Evolutionary conservation across 2,113 vertebrate species (phyloP).

Genomic region (Sterrhoptilus dennistouni): DNA sequence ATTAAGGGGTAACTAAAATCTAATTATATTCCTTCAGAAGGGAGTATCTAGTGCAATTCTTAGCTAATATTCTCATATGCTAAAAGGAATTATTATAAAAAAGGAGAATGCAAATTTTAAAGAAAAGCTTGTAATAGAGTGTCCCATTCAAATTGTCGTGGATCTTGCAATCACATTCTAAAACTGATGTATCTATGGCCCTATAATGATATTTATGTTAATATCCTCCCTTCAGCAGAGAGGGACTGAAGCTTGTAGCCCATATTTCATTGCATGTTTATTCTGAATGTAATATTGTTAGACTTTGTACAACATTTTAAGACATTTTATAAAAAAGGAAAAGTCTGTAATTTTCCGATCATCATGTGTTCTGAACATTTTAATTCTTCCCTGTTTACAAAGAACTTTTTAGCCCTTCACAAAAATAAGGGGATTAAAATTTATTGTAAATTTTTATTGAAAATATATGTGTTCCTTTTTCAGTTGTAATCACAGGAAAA

Average conservation of each 20-base stretch:
- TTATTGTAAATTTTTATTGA: not conserved
- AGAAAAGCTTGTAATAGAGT: not conserved
- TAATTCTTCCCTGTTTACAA: not conserved
- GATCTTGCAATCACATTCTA: not conserved
- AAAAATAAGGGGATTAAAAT: not conserved
- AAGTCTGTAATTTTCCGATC: not conserved
- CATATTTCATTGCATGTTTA: not conserved
- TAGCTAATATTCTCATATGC: not conserved
- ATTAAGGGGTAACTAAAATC: not conserved
- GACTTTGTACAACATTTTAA: not conserved
- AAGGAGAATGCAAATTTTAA: not conserved
- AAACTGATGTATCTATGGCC: accelerated
- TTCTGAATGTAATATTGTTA: not conserved
- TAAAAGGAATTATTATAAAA: not conserved
- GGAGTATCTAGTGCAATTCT: not conserved
- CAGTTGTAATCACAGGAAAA: not conserved
- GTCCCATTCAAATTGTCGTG: not conserved
- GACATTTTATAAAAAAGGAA: not conserved
- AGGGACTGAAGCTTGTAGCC: accelerated
- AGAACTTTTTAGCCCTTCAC: not conserved
- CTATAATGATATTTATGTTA: not conserved
- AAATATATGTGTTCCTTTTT: not conserved
- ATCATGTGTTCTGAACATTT: not conserved
- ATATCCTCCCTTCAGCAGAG: not conserved
- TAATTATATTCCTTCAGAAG: not conserved